Percentiles rank a stretch among this genome's conserved stretches.
phyloP scores from a whole-genome alignment of 2,113 vertebrate species.

The Abramis brama region DNA sequence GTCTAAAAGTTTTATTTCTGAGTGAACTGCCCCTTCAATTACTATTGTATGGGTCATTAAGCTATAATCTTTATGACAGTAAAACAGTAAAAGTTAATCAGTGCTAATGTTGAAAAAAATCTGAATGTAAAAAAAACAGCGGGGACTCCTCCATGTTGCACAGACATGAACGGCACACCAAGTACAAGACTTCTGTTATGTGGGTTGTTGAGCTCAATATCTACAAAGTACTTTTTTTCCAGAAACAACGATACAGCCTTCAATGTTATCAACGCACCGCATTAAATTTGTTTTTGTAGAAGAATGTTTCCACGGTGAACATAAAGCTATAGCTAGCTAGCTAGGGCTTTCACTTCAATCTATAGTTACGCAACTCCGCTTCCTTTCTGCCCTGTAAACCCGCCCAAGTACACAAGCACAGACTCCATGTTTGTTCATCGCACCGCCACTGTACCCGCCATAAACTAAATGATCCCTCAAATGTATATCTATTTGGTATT shows the following conservation, averaged over 20 bases:
- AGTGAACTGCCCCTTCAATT: neutral
- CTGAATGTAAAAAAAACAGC: neutral
- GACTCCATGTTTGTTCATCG: slow-evolving; percentile 52
- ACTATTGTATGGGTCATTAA: neutral
- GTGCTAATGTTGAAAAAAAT: neutral
- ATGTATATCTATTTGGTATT: neutral
- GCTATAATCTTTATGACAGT: neutral
- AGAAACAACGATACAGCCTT: neutral
- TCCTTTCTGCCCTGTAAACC: slow-evolving; percentile 34
- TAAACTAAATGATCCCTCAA: neutral
- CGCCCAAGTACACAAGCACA: slow-evolving; percentile 27
- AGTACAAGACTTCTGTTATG: neutral
- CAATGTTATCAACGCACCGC: too few species aligned
- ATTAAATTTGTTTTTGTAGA: neutral
- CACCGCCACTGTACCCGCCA: slow-evolving; percentile 28
- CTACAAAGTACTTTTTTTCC: neutral
- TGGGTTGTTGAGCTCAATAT: neutral
- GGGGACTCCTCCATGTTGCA: slow-evolving; percentile 1
- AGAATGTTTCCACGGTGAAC: neutral
- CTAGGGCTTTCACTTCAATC: slow-evolving; percentile 16
- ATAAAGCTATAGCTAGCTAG: neutral
- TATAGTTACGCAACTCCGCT: slow-evolving; percentile 44
- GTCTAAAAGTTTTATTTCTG: neutral
- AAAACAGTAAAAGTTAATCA: neutral
- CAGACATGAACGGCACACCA: neutral